Percentiles rank a stretch among this genome's conserved stretches.
Conservation (phyloP, 2,888 invertebrate genomes). For the Congeria kusceri region DNA sequence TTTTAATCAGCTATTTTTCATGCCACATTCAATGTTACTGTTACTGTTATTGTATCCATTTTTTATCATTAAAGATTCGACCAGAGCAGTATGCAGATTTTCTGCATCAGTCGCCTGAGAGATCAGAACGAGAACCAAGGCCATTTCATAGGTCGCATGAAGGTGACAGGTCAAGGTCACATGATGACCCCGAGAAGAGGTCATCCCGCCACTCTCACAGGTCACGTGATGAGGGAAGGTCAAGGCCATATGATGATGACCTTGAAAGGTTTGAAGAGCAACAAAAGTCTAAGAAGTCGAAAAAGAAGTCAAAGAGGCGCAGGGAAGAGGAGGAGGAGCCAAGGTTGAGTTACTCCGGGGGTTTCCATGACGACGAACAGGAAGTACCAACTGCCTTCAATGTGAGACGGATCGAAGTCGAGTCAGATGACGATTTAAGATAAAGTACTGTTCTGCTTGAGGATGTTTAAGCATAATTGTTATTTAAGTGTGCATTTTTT, state of each 20-base stretch:
- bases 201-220: slow-evolving; percentile 6
- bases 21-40: too few relatives aligned
- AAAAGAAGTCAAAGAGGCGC: not conserved
- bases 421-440: slow-evolving; percentile 55
- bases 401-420: slow-evolving; percentile 47
- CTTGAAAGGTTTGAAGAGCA: slow-evolving; percentile 3
- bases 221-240: slow-evolving; percentile 11
- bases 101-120: slow-evolving; percentile 29
- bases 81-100: slow-evolving; percentile 54
- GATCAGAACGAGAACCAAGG: not conserved
- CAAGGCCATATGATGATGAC: slow-evolving; percentile 12
- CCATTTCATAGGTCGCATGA: not conserved
- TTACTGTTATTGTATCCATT: too few relatives aligned
- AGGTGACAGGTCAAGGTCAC: slow-evolving; percentile 8
- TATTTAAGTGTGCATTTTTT: not conserved
- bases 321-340: not conserved
- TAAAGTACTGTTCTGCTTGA: slow-evolving; percentile 2
- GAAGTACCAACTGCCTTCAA: slow-evolving; percentile 2
- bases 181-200: not conserved
- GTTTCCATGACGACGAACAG: not conserved
- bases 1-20: too few relatives aligned
- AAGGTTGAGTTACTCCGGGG: slow-evolving; percentile 1
- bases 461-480: not conserved
- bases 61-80: slow-evolving; percentile 28
- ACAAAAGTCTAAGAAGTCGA: slow-evolving; percentile 5